A percentile compares a stretch with the other conserved stretches of the same genome.
phyloP scores from a whole-genome alignment of 2,888 invertebrate genomes.

The Marasmarcha lunaedactyla region DNA sequence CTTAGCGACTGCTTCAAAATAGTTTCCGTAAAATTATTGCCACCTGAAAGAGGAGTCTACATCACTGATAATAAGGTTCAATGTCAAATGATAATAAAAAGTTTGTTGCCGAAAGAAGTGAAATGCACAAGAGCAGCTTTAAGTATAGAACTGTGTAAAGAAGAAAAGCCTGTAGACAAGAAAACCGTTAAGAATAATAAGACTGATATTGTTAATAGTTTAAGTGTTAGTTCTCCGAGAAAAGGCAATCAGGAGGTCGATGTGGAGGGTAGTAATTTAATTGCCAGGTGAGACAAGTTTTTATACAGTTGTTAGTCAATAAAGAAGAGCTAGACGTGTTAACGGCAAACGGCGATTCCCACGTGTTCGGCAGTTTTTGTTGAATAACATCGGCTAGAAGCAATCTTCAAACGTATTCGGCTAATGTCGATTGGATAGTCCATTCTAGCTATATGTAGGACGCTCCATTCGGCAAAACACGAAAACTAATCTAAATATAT shows the following conservation, averaged over 20 bases:
- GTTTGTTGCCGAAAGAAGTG: constrained; percentile 74
- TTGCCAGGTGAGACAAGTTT: constrained; percentile 48
- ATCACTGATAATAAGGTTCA: constrained; percentile 55
- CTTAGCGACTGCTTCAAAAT: constrained; percentile 70
- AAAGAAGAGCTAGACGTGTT: too few relatives aligned
- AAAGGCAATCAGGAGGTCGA: constrained; percentile 31
- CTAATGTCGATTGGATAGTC: too few relatives aligned
- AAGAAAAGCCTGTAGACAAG: constrained; percentile 34
- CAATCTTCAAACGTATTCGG: too few relatives aligned
- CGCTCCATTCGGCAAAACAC: too few relatives aligned
- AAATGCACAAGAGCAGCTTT: constrained; percentile 73
- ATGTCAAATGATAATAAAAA: constrained; percentile 44
- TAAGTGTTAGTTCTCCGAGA: constrained; percentile 39
- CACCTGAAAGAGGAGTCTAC: constrained; percentile 64
- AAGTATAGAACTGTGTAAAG: constrained; percentile 71
- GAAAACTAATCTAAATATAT: too few relatives aligned
- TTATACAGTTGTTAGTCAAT: too few relatives aligned
- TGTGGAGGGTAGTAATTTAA: constrained; percentile 33
- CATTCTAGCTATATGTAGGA: too few relatives aligned
- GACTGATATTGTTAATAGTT: constrained; percentile 55
- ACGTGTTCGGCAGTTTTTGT: too few relatives aligned
- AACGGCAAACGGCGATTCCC: too few relatives aligned
- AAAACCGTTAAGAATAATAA: constrained; percentile 51
- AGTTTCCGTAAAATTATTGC: constrained; percentile 61
- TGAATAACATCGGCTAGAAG: too few relatives aligned